Evolutionary conservation across 2,113 vertebrate species (phyloP), one percentile per base, ranked within the genome.

Genomic region (Thamnophis sirtalis): DNA sequence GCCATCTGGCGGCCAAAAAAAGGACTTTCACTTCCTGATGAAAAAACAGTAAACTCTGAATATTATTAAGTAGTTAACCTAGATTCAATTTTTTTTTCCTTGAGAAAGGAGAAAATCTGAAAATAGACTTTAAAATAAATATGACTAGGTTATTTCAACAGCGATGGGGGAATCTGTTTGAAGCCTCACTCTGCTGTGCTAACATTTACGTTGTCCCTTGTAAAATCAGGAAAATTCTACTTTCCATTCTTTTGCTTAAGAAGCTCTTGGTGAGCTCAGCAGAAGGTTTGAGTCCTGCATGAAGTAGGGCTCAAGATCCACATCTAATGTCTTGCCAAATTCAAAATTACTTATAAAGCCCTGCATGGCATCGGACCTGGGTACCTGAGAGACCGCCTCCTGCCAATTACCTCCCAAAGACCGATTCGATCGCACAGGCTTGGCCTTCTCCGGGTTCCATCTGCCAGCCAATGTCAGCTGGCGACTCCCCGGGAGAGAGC

Each of bases 1-100:
- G 93, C 96, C 96, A 94, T 3, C 96, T 96, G 91, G 93, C 0
- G 96, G 73, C 15, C 1, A 4, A 13, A 6, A 28, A 19, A 15
- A 17, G 4, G 13, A 24, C 19, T 60, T 86, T 68, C 92, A 21
- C 2, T 7, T 1, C 50, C 0, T 21, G 15, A 10, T 0, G 9
- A 89, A 1, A 1, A 0, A 19, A 38, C 2, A 54, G 43, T 15
- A 13, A 68, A 68, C 10, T 68, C 28, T n/a, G n/a, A 68, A 58
- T 80, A 80, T 21, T 80, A 38, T 80, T 38, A 80, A 19, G 48
- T 50, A 85, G 19, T 49, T 85, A 48, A 49, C 22, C 26, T 24
- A 11, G 43, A 85, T 49, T 85, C 43, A 85, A 13, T 85, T 85
- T 11, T 26, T 85, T 85, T 11, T 26, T 13, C 9, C 3, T 85